phyloP scores from a whole-genome alignment of 1,140 invertebrate species.

The Helicoverpa zea region DNA sequence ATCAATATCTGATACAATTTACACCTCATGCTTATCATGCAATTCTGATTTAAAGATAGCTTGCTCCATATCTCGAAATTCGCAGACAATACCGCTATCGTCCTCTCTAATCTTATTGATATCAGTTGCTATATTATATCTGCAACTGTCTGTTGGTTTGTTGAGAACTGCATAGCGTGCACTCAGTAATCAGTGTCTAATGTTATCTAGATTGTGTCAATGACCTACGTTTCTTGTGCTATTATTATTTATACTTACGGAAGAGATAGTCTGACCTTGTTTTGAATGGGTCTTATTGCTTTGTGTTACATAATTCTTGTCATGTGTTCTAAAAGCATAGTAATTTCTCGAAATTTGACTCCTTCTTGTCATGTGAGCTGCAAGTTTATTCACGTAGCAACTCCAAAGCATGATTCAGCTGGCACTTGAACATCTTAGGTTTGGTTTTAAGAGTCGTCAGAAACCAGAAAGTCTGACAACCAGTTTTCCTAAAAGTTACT shows the following conservation, averaged over 20 bases:
- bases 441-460: no score
- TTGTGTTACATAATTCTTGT: not conserved
- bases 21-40: not conserved
- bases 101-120: not conserved
- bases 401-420: no score
- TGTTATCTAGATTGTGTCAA: conserved; percentile 1
- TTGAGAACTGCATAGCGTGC: not conserved
- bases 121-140: not conserved
- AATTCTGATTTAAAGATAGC: not conserved
- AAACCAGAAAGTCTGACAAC: no score
- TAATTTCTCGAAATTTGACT: no score
- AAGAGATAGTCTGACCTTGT: not conserved
- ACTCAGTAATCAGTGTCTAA: not conserved
- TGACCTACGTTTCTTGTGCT: not conserved
- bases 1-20: not conserved
- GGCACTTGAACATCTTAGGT: no score
- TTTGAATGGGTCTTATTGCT: not conserved
- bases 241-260: not conserved
- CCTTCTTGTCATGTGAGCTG: no score
- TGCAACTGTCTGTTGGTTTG: not conserved
- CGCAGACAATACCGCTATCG: not conserved
- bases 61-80: not conserved
- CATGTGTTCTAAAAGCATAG: no score
- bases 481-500: no score
- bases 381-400: no score